Evolutionary conservation across 2,888 invertebrate species (phyloP).

Genomic region (Epirrhoe alternata): DNA sequence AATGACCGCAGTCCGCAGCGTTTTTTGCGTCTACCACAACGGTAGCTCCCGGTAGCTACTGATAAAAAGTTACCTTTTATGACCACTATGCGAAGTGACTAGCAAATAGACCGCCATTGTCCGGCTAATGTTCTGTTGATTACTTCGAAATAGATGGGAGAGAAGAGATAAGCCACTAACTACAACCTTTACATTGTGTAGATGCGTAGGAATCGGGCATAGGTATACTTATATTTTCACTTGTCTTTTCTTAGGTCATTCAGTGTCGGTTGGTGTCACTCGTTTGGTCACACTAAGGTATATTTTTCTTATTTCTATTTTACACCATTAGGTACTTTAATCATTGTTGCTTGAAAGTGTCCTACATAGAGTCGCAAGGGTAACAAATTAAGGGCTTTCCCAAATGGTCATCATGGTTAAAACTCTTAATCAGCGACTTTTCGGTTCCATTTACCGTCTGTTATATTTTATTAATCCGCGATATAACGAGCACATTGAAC

Average conservation of each 20-base stretch:
- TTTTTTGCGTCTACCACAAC: conserved; percentile 64
- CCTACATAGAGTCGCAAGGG: not conserved
- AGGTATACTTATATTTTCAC: too few relatives aligned
- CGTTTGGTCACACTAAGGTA: too few relatives aligned
- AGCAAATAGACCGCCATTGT: conserved; percentile 60
- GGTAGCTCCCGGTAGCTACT: conserved; percentile 55
- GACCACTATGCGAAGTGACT: conserved; percentile 56
- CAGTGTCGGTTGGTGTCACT: too few relatives aligned
- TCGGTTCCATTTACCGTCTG: conserved; percentile 60
- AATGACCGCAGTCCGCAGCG: conserved; percentile 55
- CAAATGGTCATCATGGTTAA: conserved; percentile 31
- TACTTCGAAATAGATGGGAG: conserved; percentile 4
- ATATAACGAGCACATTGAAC: conserved; percentile 64
- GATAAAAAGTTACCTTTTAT: conserved; percentile 62
- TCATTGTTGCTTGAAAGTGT: too few relatives aligned
- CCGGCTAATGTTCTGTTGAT: conserved; percentile 45
- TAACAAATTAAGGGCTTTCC: conserved; percentile 4
- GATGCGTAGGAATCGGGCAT: too few relatives aligned
- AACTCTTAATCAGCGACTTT: conserved; percentile 39
- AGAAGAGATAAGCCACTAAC: not conserved
- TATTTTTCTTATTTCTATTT: too few relatives aligned
- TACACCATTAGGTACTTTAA: not conserved
- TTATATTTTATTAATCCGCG: conserved; percentile 73
- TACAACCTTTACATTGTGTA: too few relatives aligned
- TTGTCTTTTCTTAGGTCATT: too few relatives aligned